Conservation (phyloP, 1,140 invertebrate genomes). For the Harpegnathos saltator region DNA sequence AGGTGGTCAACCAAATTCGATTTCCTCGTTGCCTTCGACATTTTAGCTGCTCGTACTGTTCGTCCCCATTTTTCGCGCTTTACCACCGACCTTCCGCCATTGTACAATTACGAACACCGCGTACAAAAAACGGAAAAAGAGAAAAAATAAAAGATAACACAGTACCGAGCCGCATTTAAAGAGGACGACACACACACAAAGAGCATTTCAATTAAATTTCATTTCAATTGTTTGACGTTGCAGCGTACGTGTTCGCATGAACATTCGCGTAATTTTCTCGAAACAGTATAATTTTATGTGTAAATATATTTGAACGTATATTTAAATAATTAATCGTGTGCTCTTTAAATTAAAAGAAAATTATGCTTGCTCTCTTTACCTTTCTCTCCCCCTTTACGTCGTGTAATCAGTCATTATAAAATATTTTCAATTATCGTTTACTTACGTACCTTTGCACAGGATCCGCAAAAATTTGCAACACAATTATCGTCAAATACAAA, state of each 20-base stretch:
- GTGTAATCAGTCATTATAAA: conserved; percentile 4
- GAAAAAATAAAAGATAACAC: not conserved
- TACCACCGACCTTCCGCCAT: conserved; percentile 41
- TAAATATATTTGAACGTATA: conserved; percentile 8
- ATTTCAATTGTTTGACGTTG: conserved; percentile 50
- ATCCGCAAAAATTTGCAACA: conserved; percentile 7
- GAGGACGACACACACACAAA: conserved; percentile 11
- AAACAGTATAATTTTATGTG: conserved; percentile 17
- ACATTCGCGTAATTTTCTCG: conserved; percentile 30
- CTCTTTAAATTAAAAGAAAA: conserved; percentile 10
- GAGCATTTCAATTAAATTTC: conserved; percentile 58
- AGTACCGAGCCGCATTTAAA: conserved; percentile 40
- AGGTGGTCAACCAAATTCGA: conserved; percentile 67
- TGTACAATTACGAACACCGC: conserved; percentile 51
- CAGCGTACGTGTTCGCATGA: not conserved
- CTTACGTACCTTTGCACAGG: conserved; percentile 11
- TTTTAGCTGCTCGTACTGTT: conserved; percentile 55
- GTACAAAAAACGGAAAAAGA: conserved; percentile 3
- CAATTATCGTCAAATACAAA: conserved; percentile 40
- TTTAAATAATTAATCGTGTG: conserved; percentile 36
- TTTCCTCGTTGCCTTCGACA: conserved; percentile 63
- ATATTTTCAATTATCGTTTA: conserved; percentile 21
- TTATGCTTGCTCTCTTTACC: conserved; percentile 13
- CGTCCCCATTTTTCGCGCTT: conserved; percentile 46
- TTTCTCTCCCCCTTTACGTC: not conserved